phyloP scores from a whole-genome alignment of 53 echinoderm and acorn worm species.

The Glandiceps talaboti region DNA sequence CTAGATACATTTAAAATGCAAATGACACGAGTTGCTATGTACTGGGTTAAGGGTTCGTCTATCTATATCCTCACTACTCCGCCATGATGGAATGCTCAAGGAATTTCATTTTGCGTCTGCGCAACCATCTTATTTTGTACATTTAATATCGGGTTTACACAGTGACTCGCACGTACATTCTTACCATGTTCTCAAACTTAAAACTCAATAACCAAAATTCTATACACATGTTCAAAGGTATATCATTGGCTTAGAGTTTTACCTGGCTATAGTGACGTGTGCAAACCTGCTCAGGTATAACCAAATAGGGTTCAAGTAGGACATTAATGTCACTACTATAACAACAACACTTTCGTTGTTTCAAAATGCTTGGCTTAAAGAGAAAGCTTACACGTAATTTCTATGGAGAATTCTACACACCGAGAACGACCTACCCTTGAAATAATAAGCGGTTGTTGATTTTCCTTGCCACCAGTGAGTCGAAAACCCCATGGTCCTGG shows the following conservation, averaged over 20 bases:
- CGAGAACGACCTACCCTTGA: constrained; percentile 56
- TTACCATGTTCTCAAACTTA: too few species aligned
- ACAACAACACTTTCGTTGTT: too few species aligned
- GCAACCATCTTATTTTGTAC: neutral
- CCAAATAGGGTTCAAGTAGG: neutral
- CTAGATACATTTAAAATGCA: neutral
- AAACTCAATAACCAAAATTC: too few species aligned
- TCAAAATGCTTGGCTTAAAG: too few species aligned
- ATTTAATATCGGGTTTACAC: too few species aligned
- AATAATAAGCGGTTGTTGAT: constrained; percentile 70
- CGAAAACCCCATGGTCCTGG: constrained; percentile 98
- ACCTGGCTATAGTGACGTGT: neutral
- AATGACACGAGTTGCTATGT: neutral
- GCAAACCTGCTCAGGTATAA: neutral
- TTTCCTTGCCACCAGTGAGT: constrained; percentile 88
- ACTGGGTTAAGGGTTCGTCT: neutral
- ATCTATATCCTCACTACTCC: neutral
- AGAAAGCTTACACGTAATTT: too few species aligned
- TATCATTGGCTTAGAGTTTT: neutral
- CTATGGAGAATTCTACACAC: neutral
- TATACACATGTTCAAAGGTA: neutral
- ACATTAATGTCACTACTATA: neutral
- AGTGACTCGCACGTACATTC: too few species aligned
- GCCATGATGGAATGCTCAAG: neutral
- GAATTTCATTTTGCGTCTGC: neutral